Evolutionary conservation across 2,113 vertebrate species (phyloP), one percentile per base, ranked within the genome.

Genomic region (Columbina picui): DNA sequence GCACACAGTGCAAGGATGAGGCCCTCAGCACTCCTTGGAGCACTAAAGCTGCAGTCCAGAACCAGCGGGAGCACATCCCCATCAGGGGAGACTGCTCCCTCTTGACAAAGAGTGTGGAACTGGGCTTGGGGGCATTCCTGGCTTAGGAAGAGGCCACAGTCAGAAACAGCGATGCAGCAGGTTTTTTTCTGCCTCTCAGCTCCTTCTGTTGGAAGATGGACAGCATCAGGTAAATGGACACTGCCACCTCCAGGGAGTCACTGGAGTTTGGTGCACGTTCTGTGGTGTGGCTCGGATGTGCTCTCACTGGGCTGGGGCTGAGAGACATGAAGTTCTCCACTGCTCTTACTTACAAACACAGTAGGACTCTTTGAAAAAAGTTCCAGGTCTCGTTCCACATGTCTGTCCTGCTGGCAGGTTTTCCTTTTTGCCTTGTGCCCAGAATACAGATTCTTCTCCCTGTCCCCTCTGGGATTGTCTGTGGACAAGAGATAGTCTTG

Each of bases 291-390:
- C 61, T 84, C 91, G 1, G 92, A 64, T 4, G 60, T 92, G 61
- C 75, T 80, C 69, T 77, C 61, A 27, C 69, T 19, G 71, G 91
- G 83, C 56, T 77, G 90, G 36, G 68, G 43, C 36, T 93, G 87
- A 1, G 74, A 9, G 13, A 92, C 36, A 5, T 86, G 77, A 5
- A 93, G 96, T 38, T 98, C 98, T 18, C 98, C 98, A 6, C 98
- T 99, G 80, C 98, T 98, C 56, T 83, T 94, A 93, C 98, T 99
- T 50, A 99, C 98, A 19, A 98, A 99, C 67, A 99, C 97, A 0
- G 96, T 61, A 1, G 98, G 98, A 9, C 95, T 83, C 59, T 98
- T 98, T 1, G 96, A 91, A 21, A 97, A 96, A 93, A 98, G 97
- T 92, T 98, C 98, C 83, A 98, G 97, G 84, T 97, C 93, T 49